Conservation (phyloP, 35 echinoderm and acorn worm genomes). For the Strongylocentrotus purpuratus region DNA sequence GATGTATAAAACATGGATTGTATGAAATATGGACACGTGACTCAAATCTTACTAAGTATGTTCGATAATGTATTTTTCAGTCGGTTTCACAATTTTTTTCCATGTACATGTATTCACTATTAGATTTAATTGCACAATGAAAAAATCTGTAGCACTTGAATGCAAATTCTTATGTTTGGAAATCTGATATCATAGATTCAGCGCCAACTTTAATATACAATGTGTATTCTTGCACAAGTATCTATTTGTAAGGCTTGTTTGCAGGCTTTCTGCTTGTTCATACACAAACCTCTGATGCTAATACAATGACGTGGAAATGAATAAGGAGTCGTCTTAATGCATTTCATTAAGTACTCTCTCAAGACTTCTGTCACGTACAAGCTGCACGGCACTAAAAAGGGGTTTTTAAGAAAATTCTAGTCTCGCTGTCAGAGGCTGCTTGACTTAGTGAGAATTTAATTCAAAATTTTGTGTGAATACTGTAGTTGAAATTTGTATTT, state of each 20-base stretch:
- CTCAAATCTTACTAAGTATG: no score
- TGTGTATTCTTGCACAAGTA: not conserved
- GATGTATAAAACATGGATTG: no score
- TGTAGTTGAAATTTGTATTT: no score
- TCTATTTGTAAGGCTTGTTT: not conserved
- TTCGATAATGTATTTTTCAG: no score
- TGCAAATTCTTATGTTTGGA: not conserved
- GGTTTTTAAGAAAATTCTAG: not conserved
- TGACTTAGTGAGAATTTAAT: not conserved
- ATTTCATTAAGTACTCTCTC: not conserved
- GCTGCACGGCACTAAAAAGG: not conserved
- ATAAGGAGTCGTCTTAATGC: constrained; percentile 16
- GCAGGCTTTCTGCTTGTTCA: constrained; percentile 19
- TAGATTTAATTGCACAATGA: no score
- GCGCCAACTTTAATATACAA: not conserved
- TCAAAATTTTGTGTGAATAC: no score
- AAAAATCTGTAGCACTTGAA: not conserved
- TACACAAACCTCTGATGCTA: not conserved
- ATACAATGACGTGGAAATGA: not conserved
- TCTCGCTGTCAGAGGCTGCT: not conserved
- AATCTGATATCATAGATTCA: not conserved
- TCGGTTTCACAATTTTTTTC: no score
- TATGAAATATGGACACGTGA: no score
- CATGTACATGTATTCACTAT: no score
- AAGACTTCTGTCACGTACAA: constrained; percentile 14